Conservation (phyloP, 1,140 invertebrate species). For the Apis laboriosa region DNA sequence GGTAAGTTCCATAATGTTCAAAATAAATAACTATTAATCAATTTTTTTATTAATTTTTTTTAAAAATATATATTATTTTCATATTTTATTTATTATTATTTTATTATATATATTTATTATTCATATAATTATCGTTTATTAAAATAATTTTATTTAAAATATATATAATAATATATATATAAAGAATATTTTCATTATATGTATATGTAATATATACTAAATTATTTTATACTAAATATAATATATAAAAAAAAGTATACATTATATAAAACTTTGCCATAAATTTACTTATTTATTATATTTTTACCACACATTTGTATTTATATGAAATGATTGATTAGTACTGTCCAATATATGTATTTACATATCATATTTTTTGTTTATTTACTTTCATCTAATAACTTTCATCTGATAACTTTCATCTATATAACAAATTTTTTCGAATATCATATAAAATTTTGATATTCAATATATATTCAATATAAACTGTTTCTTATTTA, state of each 20-base stretch:
- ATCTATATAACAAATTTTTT: too few species aligned
- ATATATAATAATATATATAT: background rate
- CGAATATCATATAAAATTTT: background rate
- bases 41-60: background rate
- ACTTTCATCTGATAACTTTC: background rate
- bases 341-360: background rate
- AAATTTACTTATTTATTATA: background rate
- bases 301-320: background rate
- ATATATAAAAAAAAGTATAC: background rate
- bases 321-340: background rate
- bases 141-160: background rate
- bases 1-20: conserved; percentile 37
- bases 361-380: background rate
- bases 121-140: background rate
- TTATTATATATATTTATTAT: too few species aligned
- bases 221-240: background rate
- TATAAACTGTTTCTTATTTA: background rate
- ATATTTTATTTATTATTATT: too few species aligned
- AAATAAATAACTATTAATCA: conserved; percentile 7
- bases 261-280: background rate
- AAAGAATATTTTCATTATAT: background rate
- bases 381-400: background rate
- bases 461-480: background rate
- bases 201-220: background rate
- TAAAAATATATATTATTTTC: background rate